Percentiles rank a stretch among this genome's conserved stretches.
These are phyloP conservation scores for Neotoma lepida DNA, from an alignment of 2,113 vertebrate genomes.

Conservation along the genomic window DNA sequence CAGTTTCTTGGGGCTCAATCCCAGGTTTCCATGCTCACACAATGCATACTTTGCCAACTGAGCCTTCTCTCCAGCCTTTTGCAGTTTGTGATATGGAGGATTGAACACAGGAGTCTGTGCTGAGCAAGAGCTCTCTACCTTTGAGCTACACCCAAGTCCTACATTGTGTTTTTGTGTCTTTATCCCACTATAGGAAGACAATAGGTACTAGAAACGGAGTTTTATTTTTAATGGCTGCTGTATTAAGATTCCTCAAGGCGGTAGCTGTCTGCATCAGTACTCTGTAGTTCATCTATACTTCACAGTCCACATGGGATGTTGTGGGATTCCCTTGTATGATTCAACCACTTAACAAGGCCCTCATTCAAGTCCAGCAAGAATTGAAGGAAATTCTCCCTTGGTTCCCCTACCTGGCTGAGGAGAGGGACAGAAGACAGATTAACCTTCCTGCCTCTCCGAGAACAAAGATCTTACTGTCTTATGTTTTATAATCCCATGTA, in stretches of 20 bases:
- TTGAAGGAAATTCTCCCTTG: not conserved
- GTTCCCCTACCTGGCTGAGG: not conserved
- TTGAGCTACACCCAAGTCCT: not conserved
- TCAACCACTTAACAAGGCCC: not conserved
- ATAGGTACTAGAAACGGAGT: not conserved
- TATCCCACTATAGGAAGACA: not conserved
- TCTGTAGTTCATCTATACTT: not conserved
- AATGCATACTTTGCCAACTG: not conserved
- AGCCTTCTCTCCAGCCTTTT: not conserved
- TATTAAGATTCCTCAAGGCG: not conserved
- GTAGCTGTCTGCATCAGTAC: not conserved
- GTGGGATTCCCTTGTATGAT: not conserved
- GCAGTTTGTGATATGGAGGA: too few species aligned
- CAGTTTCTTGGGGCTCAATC: too few species aligned
- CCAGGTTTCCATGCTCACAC: not conserved
- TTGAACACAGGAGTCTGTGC: not conserved
- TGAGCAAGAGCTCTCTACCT: not conserved
- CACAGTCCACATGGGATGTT: not conserved
- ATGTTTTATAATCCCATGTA: not conserved
- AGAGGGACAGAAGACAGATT: not conserved
- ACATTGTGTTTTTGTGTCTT: not conserved
- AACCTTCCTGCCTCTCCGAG: not conserved
- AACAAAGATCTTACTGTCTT: not conserved
- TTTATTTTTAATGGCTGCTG: not conserved
- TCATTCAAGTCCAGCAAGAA: not conserved